These are phyloP conservation scores for Lasiommata megera DNA, from an alignment of 2,888 invertebrate species.

Conservation along the genomic window DNA sequence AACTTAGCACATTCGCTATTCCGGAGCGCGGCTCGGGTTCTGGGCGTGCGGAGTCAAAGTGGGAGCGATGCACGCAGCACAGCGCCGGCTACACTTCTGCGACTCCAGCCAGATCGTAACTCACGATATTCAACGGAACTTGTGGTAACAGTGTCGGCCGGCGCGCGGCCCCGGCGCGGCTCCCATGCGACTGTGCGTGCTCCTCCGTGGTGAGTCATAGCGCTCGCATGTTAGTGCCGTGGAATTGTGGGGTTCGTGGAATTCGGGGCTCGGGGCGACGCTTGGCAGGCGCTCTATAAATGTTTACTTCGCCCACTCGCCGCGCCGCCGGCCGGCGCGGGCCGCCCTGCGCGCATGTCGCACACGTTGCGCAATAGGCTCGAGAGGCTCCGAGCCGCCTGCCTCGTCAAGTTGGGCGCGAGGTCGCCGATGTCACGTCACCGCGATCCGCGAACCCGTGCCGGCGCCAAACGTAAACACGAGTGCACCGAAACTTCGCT, in stretches of 20 bases:
- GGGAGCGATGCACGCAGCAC: slow-evolving; percentile 25
- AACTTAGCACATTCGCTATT: slow-evolving; percentile 59
- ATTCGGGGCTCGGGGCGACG: slow-evolving; percentile 23
- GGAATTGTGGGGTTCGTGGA: slow-evolving; percentile 37
- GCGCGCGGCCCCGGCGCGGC: slow-evolving; percentile 17
- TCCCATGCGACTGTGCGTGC: slow-evolving; percentile 46
- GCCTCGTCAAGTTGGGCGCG: slow-evolving; percentile 32
- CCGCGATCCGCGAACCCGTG: slow-evolving; percentile 49
- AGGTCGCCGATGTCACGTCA: slow-evolving; percentile 51
- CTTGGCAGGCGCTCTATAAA: slow-evolving; percentile 42
- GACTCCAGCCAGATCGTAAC: slow-evolving; percentile 8
- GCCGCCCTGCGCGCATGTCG: slow-evolving; percentile 37
- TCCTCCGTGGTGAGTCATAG: slow-evolving; percentile 47
- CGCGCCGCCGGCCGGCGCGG: slow-evolving; percentile 36
- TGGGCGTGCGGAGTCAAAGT: slow-evolving; percentile 24
- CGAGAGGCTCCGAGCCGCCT: slow-evolving; percentile 28
- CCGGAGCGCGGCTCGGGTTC: slow-evolving; percentile 31
- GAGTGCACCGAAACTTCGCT: slow-evolving; percentile 68
- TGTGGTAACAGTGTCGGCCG: background rate
- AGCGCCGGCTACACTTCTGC: slow-evolving; percentile 9
- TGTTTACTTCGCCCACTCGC: slow-evolving; percentile 45
- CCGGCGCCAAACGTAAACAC: slow-evolving; percentile 72
- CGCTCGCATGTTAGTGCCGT: slow-evolving; percentile 38
- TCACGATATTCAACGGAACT: background rate
- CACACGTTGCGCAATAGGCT: slow-evolving; percentile 41